Evolutionary conservation across 2,888 invertebrate genomes (phyloP), one percentile per base, ranked within the genome.

Genomic region (Diabrotica balteata): DNA sequence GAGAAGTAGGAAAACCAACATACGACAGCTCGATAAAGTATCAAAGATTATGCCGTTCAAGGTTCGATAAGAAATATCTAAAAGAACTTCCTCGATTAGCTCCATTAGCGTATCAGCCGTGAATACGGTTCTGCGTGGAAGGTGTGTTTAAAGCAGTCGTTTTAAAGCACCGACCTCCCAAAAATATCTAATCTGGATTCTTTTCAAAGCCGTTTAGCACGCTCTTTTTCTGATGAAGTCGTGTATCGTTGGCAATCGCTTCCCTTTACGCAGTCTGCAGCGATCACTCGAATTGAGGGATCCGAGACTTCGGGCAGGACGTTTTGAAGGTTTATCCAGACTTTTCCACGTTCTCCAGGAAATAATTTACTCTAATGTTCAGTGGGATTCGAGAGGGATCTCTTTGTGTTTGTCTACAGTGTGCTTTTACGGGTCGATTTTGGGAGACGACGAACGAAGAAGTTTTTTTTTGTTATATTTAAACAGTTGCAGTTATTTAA

Each of bases 181-280:
- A 10, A 47, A 47, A 47, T 47, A 47, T 47, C 47, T 47, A 47
- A 47, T 47, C 47, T 10, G 47, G 47, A 47, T 47, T 47, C 47
- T 47, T 47, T 47, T 10, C 47, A 47, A 10, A 47, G 10, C 10
- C 47, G 47, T 47, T 47, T 47, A 47, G 47, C 47, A 10, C 47
- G 8, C 47, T 47, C 10, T 47, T 47, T 47, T 10, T 47, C 9
- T 9, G 8, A 8, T 8, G 47, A 6, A 47, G 8, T 10, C 76
- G 76, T 78, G 78, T 79, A 78, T 79, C 77, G 76, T 72, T 72
- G 75, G 75, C 76, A 78, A 80, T 80, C 79, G 76, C 79, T 79
- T 79, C 78, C 77, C 73, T 79, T 78, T 76, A 79, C 78, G 79
- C 79, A 78, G 80, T 78, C 75, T 75, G 75, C 66, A 66, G 64